Evolutionary conservation across 2,113 vertebrate species (phyloP), one percentile per base, ranked within the genome.

Genomic region (Camelus dromedarius): DNA sequence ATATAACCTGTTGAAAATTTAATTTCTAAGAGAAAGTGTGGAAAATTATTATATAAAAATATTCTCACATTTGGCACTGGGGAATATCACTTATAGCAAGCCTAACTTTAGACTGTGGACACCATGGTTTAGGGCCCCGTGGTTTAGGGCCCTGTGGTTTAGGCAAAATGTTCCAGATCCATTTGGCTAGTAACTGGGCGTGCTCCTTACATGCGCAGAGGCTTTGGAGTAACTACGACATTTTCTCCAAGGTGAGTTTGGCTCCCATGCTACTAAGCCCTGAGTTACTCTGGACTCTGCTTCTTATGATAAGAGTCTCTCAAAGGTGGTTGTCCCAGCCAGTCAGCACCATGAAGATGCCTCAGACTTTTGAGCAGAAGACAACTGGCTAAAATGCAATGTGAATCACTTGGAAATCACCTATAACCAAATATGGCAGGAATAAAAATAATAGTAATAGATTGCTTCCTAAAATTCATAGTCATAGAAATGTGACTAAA

Each of bases 11-110:
- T 16, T 90, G 35, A 30, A 92, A 89, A 54, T 77, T 79, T 64
- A 89, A 76, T 85, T 76, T 93, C 64, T 95, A 86, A 93, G 38
- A 88, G 42, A 64, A 52, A 92, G 6, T 0, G 50, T 83, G 19
- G 15, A 30, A 88, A 95, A 81, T 50, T 81, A 67, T n/a, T 66
- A 60, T 24, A 11, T 66, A 81, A 87, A 50, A 62, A 48, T 93
- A 50, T 58, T 48, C 19, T 94, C 7, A n/a, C 6, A 58, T 93
- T 88, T 48, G 48, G n/a, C 20, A 85, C 8, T 72, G 18, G 42
- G 30, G 32, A 64, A 92, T 35, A 38, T 93, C 32, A 62, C 46
- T 95, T 84, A 35, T 1, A 81, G 22, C 6, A 77, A 84, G 54
- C n/a, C 85, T 26, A 50, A 76, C 18, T 95, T 87, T 70, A 66